These are phyloP conservation scores for Procambarus clarkii DNA, from an alignment of 1,140 invertebrate species.

Conservation along the genomic window DNA sequence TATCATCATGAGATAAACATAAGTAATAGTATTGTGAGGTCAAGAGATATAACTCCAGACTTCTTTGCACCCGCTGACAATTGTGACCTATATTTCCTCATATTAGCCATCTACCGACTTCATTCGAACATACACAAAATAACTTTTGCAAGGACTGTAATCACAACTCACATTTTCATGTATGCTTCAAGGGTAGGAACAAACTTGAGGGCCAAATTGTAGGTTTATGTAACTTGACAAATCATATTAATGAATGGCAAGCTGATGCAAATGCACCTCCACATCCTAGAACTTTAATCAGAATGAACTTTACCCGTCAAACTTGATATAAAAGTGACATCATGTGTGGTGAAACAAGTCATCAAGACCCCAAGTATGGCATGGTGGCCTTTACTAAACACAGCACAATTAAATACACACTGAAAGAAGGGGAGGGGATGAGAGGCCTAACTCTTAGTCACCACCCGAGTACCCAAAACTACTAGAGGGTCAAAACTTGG, in stretches of 20 bases:
- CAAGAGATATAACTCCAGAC: constrained; percentile 1
- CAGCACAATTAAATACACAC: constrained; percentile 28
- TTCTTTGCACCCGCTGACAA: not conserved
- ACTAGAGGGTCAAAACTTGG: constrained; percentile 8
- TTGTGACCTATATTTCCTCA: not conserved
- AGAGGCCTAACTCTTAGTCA: constrained; percentile 20
- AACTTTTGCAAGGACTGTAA: not conserved
- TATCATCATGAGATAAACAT: not conserved
- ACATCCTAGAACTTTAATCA: not conserved
- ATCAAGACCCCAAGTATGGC: not conserved
- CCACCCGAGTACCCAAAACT: constrained; percentile 6
- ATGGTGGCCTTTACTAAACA: constrained; percentile 15
- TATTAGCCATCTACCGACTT: not conserved
- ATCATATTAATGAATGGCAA: constrained; percentile 18
- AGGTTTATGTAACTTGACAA: constrained; percentile 9
- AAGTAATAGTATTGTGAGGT: not conserved
- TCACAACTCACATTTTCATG: not conserved
- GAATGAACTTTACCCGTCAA: not conserved
- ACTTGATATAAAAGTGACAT: not conserved
- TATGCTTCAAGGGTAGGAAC: constrained; percentile 19
- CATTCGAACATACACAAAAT: not conserved
- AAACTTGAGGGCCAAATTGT: constrained; percentile 19
- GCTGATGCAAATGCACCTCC: constrained; percentile 16
- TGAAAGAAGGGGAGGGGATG: constrained; percentile 13
- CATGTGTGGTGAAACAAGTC: not conserved